Conservation (phyloP, 53 echinoderm and acorn worm genomes). For the Antedon mediterranea region DNA sequence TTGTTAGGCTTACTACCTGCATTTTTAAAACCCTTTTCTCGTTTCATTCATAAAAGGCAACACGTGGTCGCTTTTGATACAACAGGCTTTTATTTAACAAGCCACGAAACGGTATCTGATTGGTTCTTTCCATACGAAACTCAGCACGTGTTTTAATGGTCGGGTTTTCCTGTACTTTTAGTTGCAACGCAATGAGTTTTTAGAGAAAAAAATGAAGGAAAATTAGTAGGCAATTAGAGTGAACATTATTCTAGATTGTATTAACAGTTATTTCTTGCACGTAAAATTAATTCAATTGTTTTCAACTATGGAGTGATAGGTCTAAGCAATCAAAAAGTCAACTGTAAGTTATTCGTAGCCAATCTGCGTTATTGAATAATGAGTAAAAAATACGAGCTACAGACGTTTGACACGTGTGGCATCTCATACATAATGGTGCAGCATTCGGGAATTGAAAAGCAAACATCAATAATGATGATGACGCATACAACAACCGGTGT, state of each 20-base stretch:
- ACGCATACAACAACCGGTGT: not conserved
- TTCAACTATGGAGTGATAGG: too few species aligned
- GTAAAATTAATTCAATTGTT: too few species aligned
- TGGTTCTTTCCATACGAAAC: not conserved
- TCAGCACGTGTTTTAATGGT: not conserved
- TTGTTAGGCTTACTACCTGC: not conserved
- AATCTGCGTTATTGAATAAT: not conserved
- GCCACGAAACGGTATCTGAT: not conserved
- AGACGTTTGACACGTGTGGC: not conserved
- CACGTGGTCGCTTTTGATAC: not conserved
- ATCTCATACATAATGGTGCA: not conserved
- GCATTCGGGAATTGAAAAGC: not conserved
- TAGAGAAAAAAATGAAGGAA: too few species aligned
- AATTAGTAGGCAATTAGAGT: too few species aligned
- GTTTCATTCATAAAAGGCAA: not conserved
- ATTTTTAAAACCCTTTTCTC: not conserved
- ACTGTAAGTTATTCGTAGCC: not conserved
- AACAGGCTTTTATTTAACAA: not conserved
- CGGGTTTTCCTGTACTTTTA: not conserved
- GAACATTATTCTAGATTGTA: too few species aligned
- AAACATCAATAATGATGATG: not conserved
- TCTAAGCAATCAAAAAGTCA: too few species aligned
- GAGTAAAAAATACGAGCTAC: not conserved
- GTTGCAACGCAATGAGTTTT: too few species aligned
- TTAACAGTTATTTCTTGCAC: too few species aligned